phyloP scores from a whole-genome alignment of 2,888 invertebrate genomes.

The Crossocerus cetratus region DNA sequence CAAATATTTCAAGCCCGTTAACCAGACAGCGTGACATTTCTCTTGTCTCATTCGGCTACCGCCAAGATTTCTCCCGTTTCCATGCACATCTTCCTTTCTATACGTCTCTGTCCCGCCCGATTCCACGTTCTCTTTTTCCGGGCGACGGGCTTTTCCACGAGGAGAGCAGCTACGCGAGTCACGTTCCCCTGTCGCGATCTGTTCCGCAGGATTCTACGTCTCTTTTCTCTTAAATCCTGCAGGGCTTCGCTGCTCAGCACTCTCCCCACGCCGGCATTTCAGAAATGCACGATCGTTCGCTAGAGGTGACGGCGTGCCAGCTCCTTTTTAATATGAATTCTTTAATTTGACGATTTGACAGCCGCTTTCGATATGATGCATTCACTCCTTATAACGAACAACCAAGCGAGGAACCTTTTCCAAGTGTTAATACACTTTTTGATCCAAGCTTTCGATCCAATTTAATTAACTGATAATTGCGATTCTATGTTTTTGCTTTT shows the following conservation, averaged over 20 bases:
- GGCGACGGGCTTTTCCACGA: not conserved
- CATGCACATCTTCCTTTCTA: conserved; percentile 37
- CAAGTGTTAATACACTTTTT: too few relatives aligned
- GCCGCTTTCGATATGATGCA: too few relatives aligned
- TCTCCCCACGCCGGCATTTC: too few relatives aligned
- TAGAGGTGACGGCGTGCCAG: too few relatives aligned
- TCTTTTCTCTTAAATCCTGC: not conserved
- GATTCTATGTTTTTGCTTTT: too few relatives aligned
- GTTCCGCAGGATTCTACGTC: not conserved
- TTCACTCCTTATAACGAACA: too few relatives aligned
- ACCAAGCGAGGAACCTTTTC: too few relatives aligned
- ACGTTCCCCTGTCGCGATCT: conserved; percentile 2
- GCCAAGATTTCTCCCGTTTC: conserved; percentile 35
- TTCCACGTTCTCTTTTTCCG: not conserved
- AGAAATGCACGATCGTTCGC: too few relatives aligned
- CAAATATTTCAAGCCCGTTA: conserved; percentile 34
- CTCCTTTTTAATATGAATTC: too few relatives aligned
- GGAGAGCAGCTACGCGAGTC: conserved; percentile 1
- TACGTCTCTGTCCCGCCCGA: conserved; percentile 23
- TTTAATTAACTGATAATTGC: too few relatives aligned
- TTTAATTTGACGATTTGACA: too few relatives aligned
- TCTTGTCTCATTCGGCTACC: conserved; percentile 38
- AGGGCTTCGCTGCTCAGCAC: not conserved
- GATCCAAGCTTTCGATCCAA: too few relatives aligned
- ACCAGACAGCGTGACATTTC: conserved; percentile 37